Percentiles rank a stretch among this genome's conserved stretches.
These are phyloP conservation scores for Drosophila littoralis DNA, from an alignment of 1,140 invertebrate species.

Conservation along the genomic window DNA sequence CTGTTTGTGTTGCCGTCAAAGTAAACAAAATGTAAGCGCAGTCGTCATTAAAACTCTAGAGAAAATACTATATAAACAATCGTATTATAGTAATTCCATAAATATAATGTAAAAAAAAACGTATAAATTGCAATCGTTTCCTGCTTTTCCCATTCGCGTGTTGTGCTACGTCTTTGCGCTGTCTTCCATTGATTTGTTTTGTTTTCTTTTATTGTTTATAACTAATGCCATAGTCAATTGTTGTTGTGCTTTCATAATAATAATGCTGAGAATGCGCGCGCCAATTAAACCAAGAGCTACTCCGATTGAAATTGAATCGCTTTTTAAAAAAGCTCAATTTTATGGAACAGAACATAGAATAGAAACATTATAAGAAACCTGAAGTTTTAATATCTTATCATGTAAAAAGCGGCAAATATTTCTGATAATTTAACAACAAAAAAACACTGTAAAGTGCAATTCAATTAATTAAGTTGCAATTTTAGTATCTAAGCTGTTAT, in stretches of 20 bases:
- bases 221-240: constrained; percentile 18
- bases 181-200: constrained; percentile 25
- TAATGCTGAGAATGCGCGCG: constrained; percentile 28
- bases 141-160: constrained; percentile 59
- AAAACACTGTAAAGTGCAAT: no score
- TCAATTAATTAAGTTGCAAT: no score
- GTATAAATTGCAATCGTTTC: constrained; percentile 44
- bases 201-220: constrained; percentile 9
- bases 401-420: no score
- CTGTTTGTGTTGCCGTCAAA: constrained; percentile 3
- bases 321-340: not conserved
- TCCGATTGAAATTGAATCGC: constrained; percentile 14
- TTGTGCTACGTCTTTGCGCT: constrained; percentile 20
- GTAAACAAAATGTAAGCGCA: constrained; percentile 27
- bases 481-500: no score
- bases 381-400: no score
- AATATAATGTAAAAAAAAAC: not conserved
- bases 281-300: constrained; percentile 17
- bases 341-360: not conserved
- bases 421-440: no score
- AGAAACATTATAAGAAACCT: no score
- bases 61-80: not conserved
- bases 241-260: constrained; percentile 21
- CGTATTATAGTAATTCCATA: constrained; percentile 9
- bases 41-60: not conserved